A percentile compares a stretch with the other conserved stretches of the same genome.
These are phyloP conservation scores for Cyclophora punctaria DNA, from an alignment of 2,888 invertebrate species.

Conservation along the genomic window DNA sequence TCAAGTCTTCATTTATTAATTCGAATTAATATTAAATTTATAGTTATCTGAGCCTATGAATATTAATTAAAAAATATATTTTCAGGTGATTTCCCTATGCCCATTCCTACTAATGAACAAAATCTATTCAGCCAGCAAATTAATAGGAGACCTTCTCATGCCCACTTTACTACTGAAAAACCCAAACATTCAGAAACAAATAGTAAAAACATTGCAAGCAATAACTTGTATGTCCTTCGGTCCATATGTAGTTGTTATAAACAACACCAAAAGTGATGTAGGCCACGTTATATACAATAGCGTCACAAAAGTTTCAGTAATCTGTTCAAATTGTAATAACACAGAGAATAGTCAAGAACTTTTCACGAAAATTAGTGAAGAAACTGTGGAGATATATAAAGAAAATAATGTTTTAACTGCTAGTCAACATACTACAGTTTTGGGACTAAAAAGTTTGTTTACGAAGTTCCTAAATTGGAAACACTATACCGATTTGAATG, in stretches of 20 bases:
- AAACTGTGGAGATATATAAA: conserved; percentile 28
- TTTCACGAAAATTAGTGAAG: conserved; percentile 17
- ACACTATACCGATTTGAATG: conserved; percentile 38
- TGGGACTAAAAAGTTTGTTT: conserved; percentile 41
- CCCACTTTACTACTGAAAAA: conserved; percentile 55
- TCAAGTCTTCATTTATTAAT: no score
- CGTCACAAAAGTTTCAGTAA: conserved; percentile 30
- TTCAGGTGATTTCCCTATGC: conserved; percentile 50
- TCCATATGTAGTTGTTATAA: conserved; percentile 31
- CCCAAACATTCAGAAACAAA: conserved; percentile 34
- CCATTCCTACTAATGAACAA: conserved; percentile 50
- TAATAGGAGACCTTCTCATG: conserved; percentile 57
- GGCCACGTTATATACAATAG: conserved; percentile 44
- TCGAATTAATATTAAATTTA: no score
- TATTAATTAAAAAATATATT: conserved; percentile 9
- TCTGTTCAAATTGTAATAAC: conserved; percentile 51
- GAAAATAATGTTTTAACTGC: conserved; percentile 28
- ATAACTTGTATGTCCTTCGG: conserved; percentile 54
- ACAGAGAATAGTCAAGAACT: conserved; percentile 13
- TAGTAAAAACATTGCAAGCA: conserved; percentile 37
- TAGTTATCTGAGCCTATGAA: no score
- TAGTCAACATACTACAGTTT: conserved; percentile 33
- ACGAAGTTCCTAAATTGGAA: conserved; percentile 54
- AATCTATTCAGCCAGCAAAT: conserved; percentile 46
- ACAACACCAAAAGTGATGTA: conserved; percentile 14